These are phyloP conservation scores for Tetragonula clypearis DNA, from an alignment of 1,140 invertebrate genomes.

Conservation along the genomic window DNA sequence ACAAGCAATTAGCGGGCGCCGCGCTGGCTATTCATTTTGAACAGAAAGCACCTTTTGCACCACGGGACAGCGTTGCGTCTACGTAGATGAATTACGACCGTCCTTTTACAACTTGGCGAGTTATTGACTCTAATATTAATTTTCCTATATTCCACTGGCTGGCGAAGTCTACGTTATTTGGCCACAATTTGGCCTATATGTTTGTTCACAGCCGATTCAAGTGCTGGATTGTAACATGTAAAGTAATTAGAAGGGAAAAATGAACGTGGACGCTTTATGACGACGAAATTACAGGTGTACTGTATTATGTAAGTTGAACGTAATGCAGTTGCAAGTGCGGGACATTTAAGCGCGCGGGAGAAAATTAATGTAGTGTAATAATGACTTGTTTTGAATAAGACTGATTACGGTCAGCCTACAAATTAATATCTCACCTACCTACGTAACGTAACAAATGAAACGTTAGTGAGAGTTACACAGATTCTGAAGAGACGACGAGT, in stretches of 20 bases:
- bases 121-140: constrained; percentile 16
- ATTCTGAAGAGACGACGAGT: no score
- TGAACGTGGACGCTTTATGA: background rate
- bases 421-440: no score
- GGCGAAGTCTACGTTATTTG: background rate
- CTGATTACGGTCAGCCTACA: no score
- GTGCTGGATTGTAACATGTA: background rate
- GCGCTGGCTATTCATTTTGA: background rate
- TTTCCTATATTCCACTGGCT: background rate
- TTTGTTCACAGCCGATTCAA: background rate
- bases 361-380: no score
- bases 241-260: background rate
- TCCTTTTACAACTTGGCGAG: background rate
- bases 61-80: background rate
- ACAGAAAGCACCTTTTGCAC: background rate
- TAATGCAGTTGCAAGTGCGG: no score
- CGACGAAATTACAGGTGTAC: background rate
- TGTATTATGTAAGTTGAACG: no score
- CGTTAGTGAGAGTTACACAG: no score
- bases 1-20: background rate
- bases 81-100: background rate
- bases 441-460: no score
- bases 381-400: no score
- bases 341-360: no score
- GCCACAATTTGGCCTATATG: background rate